Evolutionary conservation across 1,140 invertebrate species (phyloP).

Genomic region (Hylyphantes graminicola): DNA sequence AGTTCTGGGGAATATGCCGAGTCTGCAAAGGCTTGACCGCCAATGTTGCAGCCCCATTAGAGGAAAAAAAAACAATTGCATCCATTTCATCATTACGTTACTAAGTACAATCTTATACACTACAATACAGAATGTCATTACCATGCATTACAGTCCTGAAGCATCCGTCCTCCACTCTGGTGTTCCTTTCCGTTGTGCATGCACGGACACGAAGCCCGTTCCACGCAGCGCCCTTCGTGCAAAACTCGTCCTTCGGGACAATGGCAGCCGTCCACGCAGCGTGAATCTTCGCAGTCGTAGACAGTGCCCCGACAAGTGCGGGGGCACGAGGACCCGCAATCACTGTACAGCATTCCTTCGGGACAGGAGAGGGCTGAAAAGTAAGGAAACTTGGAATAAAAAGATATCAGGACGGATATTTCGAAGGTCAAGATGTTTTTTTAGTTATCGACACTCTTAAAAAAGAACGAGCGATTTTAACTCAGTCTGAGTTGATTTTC

Average conservation of each 20-base stretch:
- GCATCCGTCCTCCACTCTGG: constrained; percentile 62
- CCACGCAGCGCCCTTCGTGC: constrained; percentile 70
- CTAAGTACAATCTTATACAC: too few relatives aligned
- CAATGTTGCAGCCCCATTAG: too few relatives aligned
- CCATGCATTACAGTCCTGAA: constrained; percentile 68
- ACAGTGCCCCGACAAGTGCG: constrained; percentile 63
- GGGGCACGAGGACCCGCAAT: constrained; percentile 66
- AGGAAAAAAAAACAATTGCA: too few relatives aligned
- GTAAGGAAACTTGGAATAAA: too few relatives aligned
- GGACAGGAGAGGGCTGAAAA: constrained; percentile 52
- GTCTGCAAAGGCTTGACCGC: too few relatives aligned
- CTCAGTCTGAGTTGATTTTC: too few relatives aligned
- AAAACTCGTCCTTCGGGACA: constrained; percentile 81
- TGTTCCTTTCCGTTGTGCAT: constrained; percentile 63
- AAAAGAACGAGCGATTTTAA: too few relatives aligned
- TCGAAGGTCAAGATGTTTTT: too few relatives aligned
- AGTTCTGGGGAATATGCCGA: too few relatives aligned
- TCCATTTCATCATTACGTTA: too few relatives aligned
- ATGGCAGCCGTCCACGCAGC: constrained; percentile 86
- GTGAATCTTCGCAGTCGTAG: constrained; percentile 55
- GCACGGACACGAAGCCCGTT: constrained; percentile 65
- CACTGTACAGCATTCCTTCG: constrained; percentile 64
- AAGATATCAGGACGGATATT: too few relatives aligned
- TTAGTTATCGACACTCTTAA: too few relatives aligned
- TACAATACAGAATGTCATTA: constrained; percentile 31